phyloP scores from a whole-genome alignment of 2,797 vertebrate species.

The Cossypha polioptera region DNA sequence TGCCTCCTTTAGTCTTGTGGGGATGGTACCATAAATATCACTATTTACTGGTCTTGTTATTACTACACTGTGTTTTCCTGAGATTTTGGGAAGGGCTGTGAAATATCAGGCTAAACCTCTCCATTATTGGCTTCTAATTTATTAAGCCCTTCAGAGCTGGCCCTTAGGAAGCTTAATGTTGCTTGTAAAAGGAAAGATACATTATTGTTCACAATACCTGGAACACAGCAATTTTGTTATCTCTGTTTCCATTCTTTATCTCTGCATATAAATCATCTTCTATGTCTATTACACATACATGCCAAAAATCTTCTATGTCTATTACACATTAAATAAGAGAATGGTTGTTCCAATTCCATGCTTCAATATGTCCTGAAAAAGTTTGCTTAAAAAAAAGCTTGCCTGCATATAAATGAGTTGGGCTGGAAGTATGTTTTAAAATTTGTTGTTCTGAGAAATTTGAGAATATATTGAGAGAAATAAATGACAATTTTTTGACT shows the following conservation, averaged over 20 bases:
- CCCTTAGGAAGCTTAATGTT: not conserved
- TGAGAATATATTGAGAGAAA: not conserved
- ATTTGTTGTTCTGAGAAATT: not conserved
- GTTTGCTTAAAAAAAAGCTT: not conserved
- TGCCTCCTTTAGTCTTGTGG: not conserved
- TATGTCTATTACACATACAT: not conserved
- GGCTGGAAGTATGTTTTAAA: not conserved
- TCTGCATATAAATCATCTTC: not conserved
- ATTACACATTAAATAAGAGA: conserved; percentile 5
- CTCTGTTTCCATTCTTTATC: not conserved
- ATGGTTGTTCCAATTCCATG: not conserved
- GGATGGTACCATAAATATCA: not conserved
- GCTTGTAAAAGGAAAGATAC: not conserved
- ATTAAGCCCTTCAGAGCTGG: not conserved
- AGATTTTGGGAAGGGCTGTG: not conserved
- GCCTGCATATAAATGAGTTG: not conserved
- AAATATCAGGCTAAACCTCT: not conserved
- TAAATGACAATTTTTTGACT: not conserved
- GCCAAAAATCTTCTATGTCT: not conserved
- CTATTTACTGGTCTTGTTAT: not conserved
- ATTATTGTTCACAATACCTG: not conserved
- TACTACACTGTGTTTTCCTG: not conserved
- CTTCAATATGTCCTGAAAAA: not conserved
- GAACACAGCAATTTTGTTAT: not conserved
- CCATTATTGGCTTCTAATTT: not conserved